Evolutionary conservation across 2,888 invertebrate genomes (phyloP), one percentile per base, ranked within the genome.

Genomic region (Ischnura elegans): DNA sequence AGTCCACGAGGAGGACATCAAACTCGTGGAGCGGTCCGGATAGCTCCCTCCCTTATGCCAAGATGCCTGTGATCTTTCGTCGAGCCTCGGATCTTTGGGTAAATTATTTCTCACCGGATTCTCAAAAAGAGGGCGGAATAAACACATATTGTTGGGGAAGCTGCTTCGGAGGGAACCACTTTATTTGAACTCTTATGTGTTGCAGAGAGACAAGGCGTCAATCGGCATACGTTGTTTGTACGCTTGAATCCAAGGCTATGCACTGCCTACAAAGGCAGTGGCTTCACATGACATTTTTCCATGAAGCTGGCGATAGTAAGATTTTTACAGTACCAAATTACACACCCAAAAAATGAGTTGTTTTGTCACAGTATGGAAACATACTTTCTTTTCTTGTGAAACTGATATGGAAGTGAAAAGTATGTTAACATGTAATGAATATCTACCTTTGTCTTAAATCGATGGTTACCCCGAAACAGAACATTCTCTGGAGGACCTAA

Each of bases 51-150:
- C 21, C n/a, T 5, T 2, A 5, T 36, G 29, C 2, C 76, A 76
- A 51, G 76, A 76, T 76, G 76, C 76, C 29, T 76, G 76, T 76
- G 76, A 76, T 76, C 76, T 76, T 76, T 76, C 76, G 76, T 76
- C 76, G 76, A 76, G n/a, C n/a, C 76, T 36, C 25, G 76, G 13
- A 76, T 76, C 76, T 25, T 76, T 76, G 76, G 76, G 13, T 76
- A 76, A 76, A 76, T 76, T 76, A 76, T 76, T 76, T 76, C 76
- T 76, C 8, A 8, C 25, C n/a, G n/a, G n/a, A 36, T 29, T 76
- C 36, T 76, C 10, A 51, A 76, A 76, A 36, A 76, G 76, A 36
- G 36, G 16, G 36, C 76, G 36, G 10, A 19, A 36, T 76, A 36
- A 36, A 76, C 76, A 76, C 36, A 36, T 76, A n/a, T n/a, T n/a